phyloP scores from a whole-genome alignment of 2,888 invertebrate genomes.

The Hylaea fasciaria region DNA sequence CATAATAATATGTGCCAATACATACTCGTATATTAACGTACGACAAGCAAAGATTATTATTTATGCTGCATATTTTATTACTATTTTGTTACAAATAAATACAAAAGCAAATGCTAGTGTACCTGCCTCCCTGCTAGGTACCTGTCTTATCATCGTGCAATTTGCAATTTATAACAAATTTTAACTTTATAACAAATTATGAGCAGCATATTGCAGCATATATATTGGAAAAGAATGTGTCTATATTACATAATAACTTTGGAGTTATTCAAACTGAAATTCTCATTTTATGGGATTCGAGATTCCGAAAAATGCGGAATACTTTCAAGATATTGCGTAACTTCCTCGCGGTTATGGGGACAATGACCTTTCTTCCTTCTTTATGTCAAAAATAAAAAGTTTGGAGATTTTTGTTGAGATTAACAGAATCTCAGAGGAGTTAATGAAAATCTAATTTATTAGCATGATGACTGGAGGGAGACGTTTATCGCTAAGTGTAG shows the following conservation, averaged over 20 bases:
- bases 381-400: constrained; percentile 12
- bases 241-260: constrained; percentile 25
- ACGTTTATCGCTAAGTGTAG: too few species aligned
- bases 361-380: constrained; percentile 20
- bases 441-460: not conserved
- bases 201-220: constrained; percentile 3
- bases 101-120: too few species aligned
- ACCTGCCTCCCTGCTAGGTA: too few species aligned
- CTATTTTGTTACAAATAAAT: too few species aligned
- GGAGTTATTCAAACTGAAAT: constrained; percentile 28
- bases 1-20: too few species aligned
- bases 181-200: too few species aligned
- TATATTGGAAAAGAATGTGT: constrained; percentile 19
- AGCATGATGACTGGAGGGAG: too few species aligned
- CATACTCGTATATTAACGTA: too few species aligned
- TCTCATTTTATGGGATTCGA: constrained; percentile 23
- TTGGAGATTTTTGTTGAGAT: constrained; percentile 4
- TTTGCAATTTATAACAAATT: too few species aligned
- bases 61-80: too few species aligned
- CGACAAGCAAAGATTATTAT: too few species aligned
- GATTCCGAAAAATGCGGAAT: constrained; percentile 28
- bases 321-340: constrained; percentile 26
- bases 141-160: too few species aligned
- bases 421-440: not conserved
- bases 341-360: constrained; percentile 22